phyloP scores from a whole-genome alignment of 2,888 invertebrate genomes.

The Hyalella azteca region DNA sequence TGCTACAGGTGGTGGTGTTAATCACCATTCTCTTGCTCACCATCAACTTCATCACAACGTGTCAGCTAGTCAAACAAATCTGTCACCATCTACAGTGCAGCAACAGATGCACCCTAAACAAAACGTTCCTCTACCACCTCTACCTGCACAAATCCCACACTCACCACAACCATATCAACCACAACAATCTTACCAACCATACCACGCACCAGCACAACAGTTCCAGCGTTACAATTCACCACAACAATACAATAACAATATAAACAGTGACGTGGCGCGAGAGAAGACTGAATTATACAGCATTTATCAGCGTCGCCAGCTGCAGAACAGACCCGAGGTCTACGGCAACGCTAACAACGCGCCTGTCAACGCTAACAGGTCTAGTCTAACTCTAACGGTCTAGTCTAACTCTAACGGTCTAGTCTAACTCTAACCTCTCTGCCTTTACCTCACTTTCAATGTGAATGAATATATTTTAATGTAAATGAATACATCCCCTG shows the following conservation, averaged over 20 bases:
- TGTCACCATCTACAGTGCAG: constrained; percentile 66
- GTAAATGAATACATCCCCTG: too few species aligned
- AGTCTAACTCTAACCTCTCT: too few species aligned
- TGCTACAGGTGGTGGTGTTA: constrained; percentile 1
- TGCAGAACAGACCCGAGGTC: constrained; percentile 62
- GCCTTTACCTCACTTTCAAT: too few species aligned
- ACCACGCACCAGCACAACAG: constrained; percentile 44
- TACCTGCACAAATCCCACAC: background rate
- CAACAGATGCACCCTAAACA: constrained; percentile 62
- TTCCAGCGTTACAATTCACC: background rate
- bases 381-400: too few species aligned
- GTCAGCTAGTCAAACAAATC: constrained; percentile 20
- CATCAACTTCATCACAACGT: constrained; percentile 70
- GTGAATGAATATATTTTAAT: too few species aligned
- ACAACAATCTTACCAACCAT: constrained; percentile 61
- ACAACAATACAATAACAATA: constrained; percentile 39
- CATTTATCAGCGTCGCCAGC: constrained; percentile 80
- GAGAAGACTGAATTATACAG: constrained; percentile 74
- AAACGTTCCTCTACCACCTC: constrained; percentile 35
- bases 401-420: too few species aligned
- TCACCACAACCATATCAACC: constrained; percentile 51
- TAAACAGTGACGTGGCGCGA: constrained; percentile 52
- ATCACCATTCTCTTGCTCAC: constrained; percentile 61
- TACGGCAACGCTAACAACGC: constrained; percentile 49
- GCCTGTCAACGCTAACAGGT: constrained; percentile 42